Evolutionary conservation across 30 jellyfish, hydroid and myxozoan species (phyloP).

Genomic region (Pseudorhiza aurosa): DNA sequence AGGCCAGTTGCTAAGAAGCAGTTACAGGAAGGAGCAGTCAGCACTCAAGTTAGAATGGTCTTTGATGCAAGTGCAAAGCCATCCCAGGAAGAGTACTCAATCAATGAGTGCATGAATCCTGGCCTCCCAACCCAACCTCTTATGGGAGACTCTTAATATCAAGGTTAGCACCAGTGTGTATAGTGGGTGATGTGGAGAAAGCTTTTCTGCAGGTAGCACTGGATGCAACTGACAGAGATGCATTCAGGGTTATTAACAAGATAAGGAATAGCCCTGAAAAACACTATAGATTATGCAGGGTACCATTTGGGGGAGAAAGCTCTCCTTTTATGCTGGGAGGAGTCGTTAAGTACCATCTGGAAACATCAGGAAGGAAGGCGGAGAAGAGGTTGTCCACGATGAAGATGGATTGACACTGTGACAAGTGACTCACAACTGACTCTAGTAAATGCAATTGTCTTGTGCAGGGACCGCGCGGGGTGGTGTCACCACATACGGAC

Average conservation of each 20-base stretch:
- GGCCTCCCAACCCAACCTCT: conserved; percentile 56
- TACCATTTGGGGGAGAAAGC: conserved; percentile 65
- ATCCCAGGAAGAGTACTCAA: conserved; percentile 24
- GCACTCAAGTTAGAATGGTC: conserved; percentile 54
- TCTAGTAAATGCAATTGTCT: no score
- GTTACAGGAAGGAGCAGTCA: conserved; percentile 48
- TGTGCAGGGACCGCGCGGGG: no score
- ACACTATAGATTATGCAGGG: conserved; percentile 45
- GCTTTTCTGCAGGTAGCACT: conserved; percentile 44
- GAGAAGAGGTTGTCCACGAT: no score
- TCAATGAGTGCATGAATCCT: conserved; percentile 63
- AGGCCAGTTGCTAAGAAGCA: conserved; percentile 45
- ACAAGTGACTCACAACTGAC: no score
- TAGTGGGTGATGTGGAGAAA: conserved; percentile 21
- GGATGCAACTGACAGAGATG: conserved; percentile 36
- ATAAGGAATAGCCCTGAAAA: neutral
- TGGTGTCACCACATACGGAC: no score
- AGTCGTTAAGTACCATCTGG: conserved; percentile 23
- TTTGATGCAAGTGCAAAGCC: conserved; percentile 65
- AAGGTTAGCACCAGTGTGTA: conserved; percentile 48
- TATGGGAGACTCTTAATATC: conserved; percentile 49
- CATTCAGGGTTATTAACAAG: conserved; percentile 37
- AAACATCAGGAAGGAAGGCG: no score
- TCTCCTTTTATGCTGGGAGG: conserved; percentile 52
- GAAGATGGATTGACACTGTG: no score